Base-by-base conservation (phyloP, 2,113 vertebrate genomes). In the Cyphomyrus plagiostoma region DNA sequence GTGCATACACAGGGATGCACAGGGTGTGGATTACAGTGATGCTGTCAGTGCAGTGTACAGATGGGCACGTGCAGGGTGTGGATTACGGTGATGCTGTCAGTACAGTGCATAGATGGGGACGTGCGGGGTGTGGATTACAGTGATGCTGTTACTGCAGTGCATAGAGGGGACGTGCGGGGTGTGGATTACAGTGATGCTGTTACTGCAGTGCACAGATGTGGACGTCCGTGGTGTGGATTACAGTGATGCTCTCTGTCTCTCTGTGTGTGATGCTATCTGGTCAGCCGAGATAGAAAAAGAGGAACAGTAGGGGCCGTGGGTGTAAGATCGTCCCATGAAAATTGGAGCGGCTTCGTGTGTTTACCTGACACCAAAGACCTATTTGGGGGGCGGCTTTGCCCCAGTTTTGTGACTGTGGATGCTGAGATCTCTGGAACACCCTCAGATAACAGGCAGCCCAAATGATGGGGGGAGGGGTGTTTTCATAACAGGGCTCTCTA, bases 1-100 rank as follows among this genome's bases (percentile, higher is more conserved):
- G 52, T 19, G 17, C 1, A 5, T 0, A 53, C 15, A 17, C 3
- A 4, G 17, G 4, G 52, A 53, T 0, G 4, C 5, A 17, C 0
- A 0, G 4, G 52, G 52, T 19, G 17, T 53, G 17, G 52, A 53
- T 53, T 53, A 19, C 52, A 53, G 52, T 21, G 52, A 53, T 53
- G 17, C 17, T 53, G 4, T 53, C 52, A 53, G 4, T 53, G 52
- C 4, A 53, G 52, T 53, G 52, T 1, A 21, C 1, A 53, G 52
- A 19, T 2, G 4, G 4, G 52, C 17, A 19, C 0, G 4, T 53
- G 52, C 0, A 0, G 4, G 17, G 17, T 21, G 17, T 21, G 17
- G 1, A 21, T 53, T 53, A 53, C 52, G 19, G 52, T 53, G 52
- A 19, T 53, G 17, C 17, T 53, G 17, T 5, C 17, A 19, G 4